A percentile compares a stretch with the other conserved stretches of the same genome.
Evolutionary conservation across 2,113 vertebrate genomes (phyloP).

Genomic region (Sterrhoptilus dennistouni): DNA sequence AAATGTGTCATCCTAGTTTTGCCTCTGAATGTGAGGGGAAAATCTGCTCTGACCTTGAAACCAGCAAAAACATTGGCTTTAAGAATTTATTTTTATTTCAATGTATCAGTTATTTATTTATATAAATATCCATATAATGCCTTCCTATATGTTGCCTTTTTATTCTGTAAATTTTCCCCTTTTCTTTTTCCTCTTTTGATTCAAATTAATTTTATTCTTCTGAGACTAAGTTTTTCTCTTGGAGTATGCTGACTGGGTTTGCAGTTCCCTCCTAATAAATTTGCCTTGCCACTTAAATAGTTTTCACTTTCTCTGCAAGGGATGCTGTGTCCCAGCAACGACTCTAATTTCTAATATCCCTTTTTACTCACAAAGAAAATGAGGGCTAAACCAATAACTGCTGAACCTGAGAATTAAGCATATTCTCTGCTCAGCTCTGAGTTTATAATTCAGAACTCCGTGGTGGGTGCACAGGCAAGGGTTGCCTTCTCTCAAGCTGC

Average conservation of each 20-base stretch:
- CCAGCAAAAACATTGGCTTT: neutral
- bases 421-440: neutral
- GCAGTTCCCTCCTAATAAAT: neutral
- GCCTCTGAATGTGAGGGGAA: neutral
- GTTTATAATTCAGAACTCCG: neutral
- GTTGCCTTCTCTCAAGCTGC: neutral
- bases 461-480: neutral
- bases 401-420: neutral
- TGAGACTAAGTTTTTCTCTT: neutral
- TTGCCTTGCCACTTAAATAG: neutral
- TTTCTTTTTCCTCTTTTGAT: neutral
- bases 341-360: neutral
- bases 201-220: neutral
- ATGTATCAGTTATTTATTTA: neutral
- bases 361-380: neutral
- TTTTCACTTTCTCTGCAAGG: neutral
- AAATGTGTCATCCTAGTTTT: neutral
- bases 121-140: neutral
- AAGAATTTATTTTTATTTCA: neutral
- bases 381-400: neutral
- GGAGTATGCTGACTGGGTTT: neutral
- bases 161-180: neutral
- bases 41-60: neutral
- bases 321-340: neutral
- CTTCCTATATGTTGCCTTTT: neutral